These are phyloP conservation scores for Listrodromus nycthemerus DNA, from an alignment of 2,888 invertebrate species.

Conservation along the genomic window DNA sequence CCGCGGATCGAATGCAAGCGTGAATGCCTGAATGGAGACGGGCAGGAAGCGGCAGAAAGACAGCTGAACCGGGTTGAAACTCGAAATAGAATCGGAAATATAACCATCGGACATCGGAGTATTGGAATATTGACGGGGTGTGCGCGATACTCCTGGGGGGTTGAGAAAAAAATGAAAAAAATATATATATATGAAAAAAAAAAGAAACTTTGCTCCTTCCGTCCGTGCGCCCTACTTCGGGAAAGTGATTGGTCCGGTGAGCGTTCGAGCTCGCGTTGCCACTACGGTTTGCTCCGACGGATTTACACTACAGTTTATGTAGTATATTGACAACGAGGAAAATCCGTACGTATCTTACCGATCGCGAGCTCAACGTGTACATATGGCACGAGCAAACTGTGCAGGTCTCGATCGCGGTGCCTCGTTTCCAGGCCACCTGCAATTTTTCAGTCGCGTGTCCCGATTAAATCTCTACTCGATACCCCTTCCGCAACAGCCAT, in stretches of 20 bases:
- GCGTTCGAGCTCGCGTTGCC: conserved; percentile 32
- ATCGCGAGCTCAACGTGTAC: background rate
- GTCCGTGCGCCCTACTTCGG: conserved; percentile 56
- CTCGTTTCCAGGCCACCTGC: conserved; percentile 43
- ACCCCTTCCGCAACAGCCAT: background rate
- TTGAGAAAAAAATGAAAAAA: conserved; percentile 31
- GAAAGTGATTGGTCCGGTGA: conserved; percentile 50
- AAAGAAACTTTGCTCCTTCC: conserved; percentile 55
- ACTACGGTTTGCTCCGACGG: conserved; percentile 27
- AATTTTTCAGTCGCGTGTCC: conserved; percentile 39
- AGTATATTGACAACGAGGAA: conserved; percentile 39
- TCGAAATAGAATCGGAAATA: conserved; percentile 59
- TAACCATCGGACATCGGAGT: conserved; percentile 42
- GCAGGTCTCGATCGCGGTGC: conserved; percentile 2
- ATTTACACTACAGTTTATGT: conserved; percentile 29
- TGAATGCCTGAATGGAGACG: conserved; percentile 44
- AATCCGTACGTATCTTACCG: conserved; percentile 12
- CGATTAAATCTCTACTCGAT: conserved; percentile 21
- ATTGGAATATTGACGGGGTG: conserved; percentile 59
- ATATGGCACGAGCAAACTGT: background rate
- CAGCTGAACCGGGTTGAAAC: conserved; percentile 50
- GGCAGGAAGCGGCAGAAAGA: conserved; percentile 55
- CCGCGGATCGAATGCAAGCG: conserved; percentile 37
- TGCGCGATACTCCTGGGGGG: conserved; percentile 33
- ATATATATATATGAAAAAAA: background rate